Conservation (phyloP, 2,888 invertebrate genomes). For the Hoplodrina blanda region DNA sequence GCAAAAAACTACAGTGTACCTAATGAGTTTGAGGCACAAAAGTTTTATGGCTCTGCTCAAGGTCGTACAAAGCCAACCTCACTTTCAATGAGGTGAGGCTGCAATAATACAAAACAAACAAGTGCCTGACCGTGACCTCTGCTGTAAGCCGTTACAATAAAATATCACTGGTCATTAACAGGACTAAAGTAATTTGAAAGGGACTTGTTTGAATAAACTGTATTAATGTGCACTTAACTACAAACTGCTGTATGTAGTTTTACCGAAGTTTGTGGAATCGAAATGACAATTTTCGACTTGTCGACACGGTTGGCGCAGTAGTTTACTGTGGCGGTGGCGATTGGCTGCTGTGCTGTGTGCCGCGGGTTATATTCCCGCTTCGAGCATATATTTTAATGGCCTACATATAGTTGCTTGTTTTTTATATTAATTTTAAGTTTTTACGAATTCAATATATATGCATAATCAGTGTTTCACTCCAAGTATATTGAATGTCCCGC, state of each 20-base stretch:
- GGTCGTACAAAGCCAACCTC: conserved; percentile 21
- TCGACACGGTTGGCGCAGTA: too few relatives aligned
- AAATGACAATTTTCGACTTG: too few relatives aligned
- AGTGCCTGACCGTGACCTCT: conserved; percentile 43
- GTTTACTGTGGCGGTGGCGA: too few relatives aligned
- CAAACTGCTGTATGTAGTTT: background rate
- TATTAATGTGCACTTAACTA: background rate
- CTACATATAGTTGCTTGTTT: too few relatives aligned
- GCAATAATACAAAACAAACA: conserved; percentile 49
- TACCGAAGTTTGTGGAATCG: too few relatives aligned
- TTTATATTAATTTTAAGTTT: too few relatives aligned
- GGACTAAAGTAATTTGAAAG: conserved; percentile 19
- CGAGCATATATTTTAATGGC: too few relatives aligned
- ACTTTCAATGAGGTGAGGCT: conserved; percentile 36
- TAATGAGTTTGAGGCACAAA: conserved; percentile 48
- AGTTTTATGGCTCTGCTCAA: conserved; percentile 46
- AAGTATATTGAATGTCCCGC: too few relatives aligned
- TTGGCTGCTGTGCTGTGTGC: too few relatives aligned
- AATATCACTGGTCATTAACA: conserved; percentile 45
- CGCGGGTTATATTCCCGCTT: too few relatives aligned
- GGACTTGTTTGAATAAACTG: conserved; percentile 12
- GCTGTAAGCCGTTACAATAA: conserved; percentile 35
- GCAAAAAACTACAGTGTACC: conserved; percentile 14
- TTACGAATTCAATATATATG: too few relatives aligned
- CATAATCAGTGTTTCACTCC: too few relatives aligned